These are phyloP conservation scores for Tetramorium bicarinatum DNA, from an alignment of 2,888 invertebrate genomes.

Conservation along the genomic window DNA sequence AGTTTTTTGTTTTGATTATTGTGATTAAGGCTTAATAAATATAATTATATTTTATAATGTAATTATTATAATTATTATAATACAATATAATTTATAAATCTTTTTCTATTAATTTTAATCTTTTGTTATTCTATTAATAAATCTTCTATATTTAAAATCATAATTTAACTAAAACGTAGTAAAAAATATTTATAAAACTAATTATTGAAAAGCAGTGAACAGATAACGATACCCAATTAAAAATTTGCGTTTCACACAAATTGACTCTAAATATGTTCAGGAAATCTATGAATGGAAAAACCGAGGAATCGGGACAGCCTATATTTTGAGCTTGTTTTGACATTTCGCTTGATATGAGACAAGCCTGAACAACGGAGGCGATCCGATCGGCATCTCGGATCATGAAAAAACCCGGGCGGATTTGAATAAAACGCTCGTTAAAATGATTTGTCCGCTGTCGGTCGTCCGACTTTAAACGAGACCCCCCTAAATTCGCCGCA, in stretches of 20 bases:
- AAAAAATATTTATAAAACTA: not conserved
- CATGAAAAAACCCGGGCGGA: conserved; percentile 3
- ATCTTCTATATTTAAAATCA: not conserved
- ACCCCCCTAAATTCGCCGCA: conserved; percentile 5
- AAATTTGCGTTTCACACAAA: not conserved
- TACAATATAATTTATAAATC: not conserved
- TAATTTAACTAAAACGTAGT: not conserved
- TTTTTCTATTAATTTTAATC: too few relatives aligned
- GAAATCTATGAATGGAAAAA: not conserved
- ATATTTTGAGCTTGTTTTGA: conserved; percentile 29
- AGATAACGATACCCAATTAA: not conserved
- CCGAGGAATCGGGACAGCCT: not conserved
- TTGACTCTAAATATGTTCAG: not conserved
- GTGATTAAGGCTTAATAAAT: too few relatives aligned
- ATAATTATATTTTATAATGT: too few relatives aligned
- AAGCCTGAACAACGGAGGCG: conserved; percentile 25
- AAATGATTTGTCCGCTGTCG: conserved; percentile 40
- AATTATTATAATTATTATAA: too few relatives aligned
- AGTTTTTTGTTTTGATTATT: not conserved
- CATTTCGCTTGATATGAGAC: conserved; percentile 14
- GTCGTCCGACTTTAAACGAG: conserved; percentile 35
- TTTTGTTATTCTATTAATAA: not conserved
- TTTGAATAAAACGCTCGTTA: conserved; percentile 48
- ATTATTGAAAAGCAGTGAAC: not conserved
- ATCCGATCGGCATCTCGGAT: conserved; percentile 24